Base-by-base conservation (phyloP, 2,888 invertebrate species). In the Rhagophthalmus giganteus region DNA sequence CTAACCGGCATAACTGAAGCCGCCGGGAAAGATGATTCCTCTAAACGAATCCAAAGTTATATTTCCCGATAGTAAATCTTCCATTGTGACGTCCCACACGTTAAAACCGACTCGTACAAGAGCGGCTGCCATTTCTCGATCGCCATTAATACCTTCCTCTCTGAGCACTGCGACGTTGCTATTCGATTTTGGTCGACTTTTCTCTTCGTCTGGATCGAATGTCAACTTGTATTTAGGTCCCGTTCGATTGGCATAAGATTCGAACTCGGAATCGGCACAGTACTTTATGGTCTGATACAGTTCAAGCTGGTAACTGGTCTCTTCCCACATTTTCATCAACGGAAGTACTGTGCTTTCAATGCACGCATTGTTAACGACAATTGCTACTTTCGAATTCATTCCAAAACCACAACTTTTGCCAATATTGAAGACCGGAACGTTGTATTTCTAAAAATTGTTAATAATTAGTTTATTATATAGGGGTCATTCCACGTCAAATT, bases 111-210 rank as follows among this genome's bases (percentile, higher is more conserved):
- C 94, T 78, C 89, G 84, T 65, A 87, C 79, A 34, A 97, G 80
- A 0, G 90, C 82, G 0, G 94, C 93, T 10, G 94, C 91, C 97
- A 99, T 97, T 80, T 99, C 99, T 26, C 98, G 81, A 68, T 99
- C 98, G 12, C 98, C 96, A 67, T 99, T 99, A 15, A 86, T 88
- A 34, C 95, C 99, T 81, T 99, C 98, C 77, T 99, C 99, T 28
- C 99, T 81, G 32, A 99, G 77, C 1, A 98, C 92, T 3, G 95
- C 97, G 0, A 98, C 93, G 49, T 78, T 76, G n/a, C 85, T 76
- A 3, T 38, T 40, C 8, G 33, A n/a, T 6, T 54, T 57, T 24
- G 55, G 59, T 6, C 20, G 20, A 3, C 7, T 3, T 20, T 2
- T 5, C 6, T 25, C 26, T 30, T 80, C 70, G 52, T 87, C 81